phyloP scores from a whole-genome alignment of 2,888 invertebrate species.

The Catocala sponsa region DNA sequence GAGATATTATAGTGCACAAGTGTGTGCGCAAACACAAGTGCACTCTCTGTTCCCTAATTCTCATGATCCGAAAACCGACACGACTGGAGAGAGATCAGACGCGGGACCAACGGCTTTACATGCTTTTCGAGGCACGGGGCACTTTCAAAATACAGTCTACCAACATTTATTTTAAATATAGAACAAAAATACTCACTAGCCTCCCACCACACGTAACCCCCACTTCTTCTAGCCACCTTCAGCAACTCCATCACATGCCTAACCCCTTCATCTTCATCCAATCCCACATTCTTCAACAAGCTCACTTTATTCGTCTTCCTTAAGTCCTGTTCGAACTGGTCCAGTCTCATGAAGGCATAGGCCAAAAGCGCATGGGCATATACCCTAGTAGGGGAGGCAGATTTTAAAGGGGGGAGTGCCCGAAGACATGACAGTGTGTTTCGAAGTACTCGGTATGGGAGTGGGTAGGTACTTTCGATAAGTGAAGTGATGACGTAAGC shows the following conservation, averaged over 20 bases:
- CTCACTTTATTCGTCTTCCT: constrained; percentile 62
- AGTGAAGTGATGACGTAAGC: constrained; percentile 91
- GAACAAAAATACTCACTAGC: constrained; percentile 79
- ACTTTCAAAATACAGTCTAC: no score
- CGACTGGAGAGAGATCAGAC: no score
- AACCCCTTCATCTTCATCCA: constrained; percentile 69
- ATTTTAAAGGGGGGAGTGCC: constrained; percentile 72
- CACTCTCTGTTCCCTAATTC: no score
- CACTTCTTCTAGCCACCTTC: constrained; percentile 67
- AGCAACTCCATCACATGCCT: constrained; percentile 67
- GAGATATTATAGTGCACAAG: no score
- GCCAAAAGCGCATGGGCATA: constrained; percentile 73
- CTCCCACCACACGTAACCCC: constrained; percentile 94
- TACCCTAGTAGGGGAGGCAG: constrained; percentile 61
- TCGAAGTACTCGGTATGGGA: constrained; percentile 79
- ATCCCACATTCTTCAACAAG: constrained; percentile 50
- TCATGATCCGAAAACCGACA: no score
- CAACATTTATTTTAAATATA: no score
- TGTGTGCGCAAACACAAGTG: no score
- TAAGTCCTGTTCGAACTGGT: constrained; percentile 68
- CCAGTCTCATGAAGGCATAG: constrained; percentile 71
- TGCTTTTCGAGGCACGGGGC: no score
- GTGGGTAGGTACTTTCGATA: constrained; percentile 86
- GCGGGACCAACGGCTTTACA: no score
- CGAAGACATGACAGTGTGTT: constrained; percentile 89